Evolutionary conservation across 2,113 vertebrate species (phyloP), one percentile per base, ranked within the genome.

Genomic region (Barbus barbus): DNA sequence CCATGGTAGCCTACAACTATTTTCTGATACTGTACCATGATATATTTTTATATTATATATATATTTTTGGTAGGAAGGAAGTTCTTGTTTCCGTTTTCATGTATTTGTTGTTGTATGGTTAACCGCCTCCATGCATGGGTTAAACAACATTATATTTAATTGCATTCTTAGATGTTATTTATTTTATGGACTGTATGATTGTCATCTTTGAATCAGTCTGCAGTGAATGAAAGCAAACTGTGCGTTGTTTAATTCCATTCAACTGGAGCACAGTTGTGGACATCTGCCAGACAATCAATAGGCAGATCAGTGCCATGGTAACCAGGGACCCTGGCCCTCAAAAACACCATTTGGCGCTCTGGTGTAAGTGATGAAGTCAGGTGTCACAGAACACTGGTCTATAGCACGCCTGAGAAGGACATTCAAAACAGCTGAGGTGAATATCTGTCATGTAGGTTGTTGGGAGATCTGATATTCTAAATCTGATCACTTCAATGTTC

Each of bases 221-320:
- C 61, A 8, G 4, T 38, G 33, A 9, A 24, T n/a, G 3, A 36
- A 11, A 31, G 16, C 16, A 75, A 75, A 18, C 24, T n/a, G 28
- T 56, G 51, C 38, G 51, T 31, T 22, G 75, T n/a, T 36, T 38
- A 11, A 71, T 71, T 38, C 33, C 20, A 28, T n/a, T 33, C 2
- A 36, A 14, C 75, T 77, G 75, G 85, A 79, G 4, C 33, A 38
- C 67, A 38, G 67, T 38, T 69, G 33, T 71, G 67, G 18, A 71
- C 90, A 89, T 84, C 85, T 92, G 90, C 81, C 75, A 72, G 5
- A 31, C 78, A 77, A 91, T 92, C 87, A 87, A 87, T 86, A 82
- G 28, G 24, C 31, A n/a, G 48, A 77, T 36, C 51, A 78, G 51
- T 22, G 38, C 31, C 53, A 60, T 78, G 75, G 75, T 78, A 58